A percentile compares a stretch with the other conserved stretches of the same genome.
phyloP scores from a whole-genome alignment of 2,113 vertebrate species.

The Candoia aspera region DNA sequence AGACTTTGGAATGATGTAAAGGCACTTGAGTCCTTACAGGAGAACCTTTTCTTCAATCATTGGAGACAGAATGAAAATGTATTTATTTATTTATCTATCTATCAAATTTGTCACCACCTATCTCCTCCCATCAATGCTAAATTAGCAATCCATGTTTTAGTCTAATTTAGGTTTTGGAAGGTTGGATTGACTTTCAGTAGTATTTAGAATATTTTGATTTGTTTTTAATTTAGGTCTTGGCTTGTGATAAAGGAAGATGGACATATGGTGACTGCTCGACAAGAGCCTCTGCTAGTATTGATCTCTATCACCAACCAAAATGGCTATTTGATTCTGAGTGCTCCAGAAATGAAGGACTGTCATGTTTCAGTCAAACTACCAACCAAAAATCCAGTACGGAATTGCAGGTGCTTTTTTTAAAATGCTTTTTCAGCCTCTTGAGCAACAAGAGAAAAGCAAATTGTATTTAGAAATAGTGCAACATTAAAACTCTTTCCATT shows the following conservation, averaged over 20 bases:
- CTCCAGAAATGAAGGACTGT: slow-evolving; percentile 65
- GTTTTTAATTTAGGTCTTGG: slow-evolving; percentile 76
- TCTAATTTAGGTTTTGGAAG: neutral
- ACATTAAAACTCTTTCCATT: neutral
- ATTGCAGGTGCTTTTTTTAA: slow-evolving; percentile 67
- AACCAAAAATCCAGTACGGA: slow-evolving; percentile 32
- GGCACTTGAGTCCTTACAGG: neutral
- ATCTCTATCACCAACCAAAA: slow-evolving; percentile 68
- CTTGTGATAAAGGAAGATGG: slow-evolving; percentile 73
- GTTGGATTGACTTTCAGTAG: neutral
- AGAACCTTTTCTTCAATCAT: neutral
- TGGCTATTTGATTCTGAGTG: slow-evolving; percentile 20
- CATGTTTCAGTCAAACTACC: slow-evolving; percentile 62
- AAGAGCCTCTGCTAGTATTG: slow-evolving; percentile 79
- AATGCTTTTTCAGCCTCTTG: neutral
- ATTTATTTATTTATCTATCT: no score
- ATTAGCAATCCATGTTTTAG: neutral
- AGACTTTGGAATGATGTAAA: neutral
- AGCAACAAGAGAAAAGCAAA: neutral
- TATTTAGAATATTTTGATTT: neutral
- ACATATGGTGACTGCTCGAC: slow-evolving; percentile 77
- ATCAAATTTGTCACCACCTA: no score
- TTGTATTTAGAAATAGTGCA: neutral
- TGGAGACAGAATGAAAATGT: neutral
- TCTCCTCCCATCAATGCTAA: no score